Evolutionary conservation across 2,888 invertebrate genomes (phyloP), one percentile per base, ranked within the genome.

Genomic region (Druceiella hillmani): DNA sequence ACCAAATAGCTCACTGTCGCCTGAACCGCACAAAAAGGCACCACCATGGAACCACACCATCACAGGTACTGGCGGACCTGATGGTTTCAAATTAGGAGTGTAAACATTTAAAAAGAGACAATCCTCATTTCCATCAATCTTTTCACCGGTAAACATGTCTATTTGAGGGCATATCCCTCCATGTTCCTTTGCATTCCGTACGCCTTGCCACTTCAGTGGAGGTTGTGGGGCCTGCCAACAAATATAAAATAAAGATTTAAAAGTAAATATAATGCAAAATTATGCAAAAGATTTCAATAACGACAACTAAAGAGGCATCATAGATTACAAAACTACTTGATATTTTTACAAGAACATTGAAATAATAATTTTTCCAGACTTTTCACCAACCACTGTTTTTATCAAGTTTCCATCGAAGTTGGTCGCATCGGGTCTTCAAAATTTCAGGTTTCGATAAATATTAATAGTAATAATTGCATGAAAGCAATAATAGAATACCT

Each of bases 31-130:
- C 24, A 51, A 49, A 29, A 58, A 65, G 0, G 54, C 66, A 1
- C 61, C 62, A 10, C 62, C 61, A 24, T 61, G 59, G 11, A 61
- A 56, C 36, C 54, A 61, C 0, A 61, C 51, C 61, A 62, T 61
- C 6, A 62, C 61, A 13, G 61, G 54, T 1, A 56, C 40, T 1
- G 50, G 50, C 0, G 42, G 30, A 2, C 36, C 17, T n/a, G n/a
- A n/a, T 1, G 55, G 44, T 10, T 42, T 47, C 0, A 57, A 24
- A 1, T 54, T 41, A 25, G 56, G 56, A 3, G 58, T 53, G 33
- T 61, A 61, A 1, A 62, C 58, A 40, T 62, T 62, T 0, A 62
- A 48, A 22, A 52, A 57, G 3, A 62, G 48, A 26, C 62, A 62
- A 40, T 62, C 60, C 43, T 62, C 61, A 16, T 39, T 52, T 2